Evolutionary conservation across 2,888 invertebrate genomes (phyloP).

Genomic region (Timema cristinae): DNA sequence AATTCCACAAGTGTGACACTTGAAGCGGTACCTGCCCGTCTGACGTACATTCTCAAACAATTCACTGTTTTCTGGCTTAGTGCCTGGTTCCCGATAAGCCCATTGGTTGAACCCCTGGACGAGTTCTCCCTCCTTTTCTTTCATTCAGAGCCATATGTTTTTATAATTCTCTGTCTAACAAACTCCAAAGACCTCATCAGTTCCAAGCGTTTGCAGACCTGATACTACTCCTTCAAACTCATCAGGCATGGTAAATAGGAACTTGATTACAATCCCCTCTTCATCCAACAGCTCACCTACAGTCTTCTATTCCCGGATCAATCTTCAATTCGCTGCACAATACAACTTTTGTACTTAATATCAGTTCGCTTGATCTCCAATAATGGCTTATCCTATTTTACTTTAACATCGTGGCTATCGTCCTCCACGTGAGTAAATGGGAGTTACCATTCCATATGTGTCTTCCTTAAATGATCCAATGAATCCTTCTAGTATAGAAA

Average conservation of each 20-base stretch:
- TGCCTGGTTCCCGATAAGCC: neutral
- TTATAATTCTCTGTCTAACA: neutral
- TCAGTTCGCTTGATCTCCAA: neutral
- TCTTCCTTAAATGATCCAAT: neutral
- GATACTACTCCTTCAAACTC: neutral
- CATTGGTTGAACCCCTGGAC: neutral
- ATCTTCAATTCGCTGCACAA: constrained; percentile 19
- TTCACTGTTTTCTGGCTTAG: neutral
- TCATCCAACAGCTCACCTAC: constrained; percentile 14
- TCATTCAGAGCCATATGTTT: neutral
- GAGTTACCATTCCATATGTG: neutral
- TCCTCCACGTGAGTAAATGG: neutral
- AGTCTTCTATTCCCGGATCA: neutral
- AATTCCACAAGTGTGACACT: constrained; percentile 1
- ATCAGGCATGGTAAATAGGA: constrained; percentile 2
- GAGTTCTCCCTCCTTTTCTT: neutral
- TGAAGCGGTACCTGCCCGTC: neutral
- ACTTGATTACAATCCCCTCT: constrained; percentile 4
- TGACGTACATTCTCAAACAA: neutral
- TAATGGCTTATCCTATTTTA: neutral
- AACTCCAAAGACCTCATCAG: no score
- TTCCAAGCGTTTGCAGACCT: neutral
- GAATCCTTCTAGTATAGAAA: neutral
- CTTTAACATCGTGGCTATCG: neutral
- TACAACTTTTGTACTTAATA: constrained; percentile 16